Conservation (phyloP, 2,888 invertebrate genomes). For the Drosophila helvetica region DNA sequence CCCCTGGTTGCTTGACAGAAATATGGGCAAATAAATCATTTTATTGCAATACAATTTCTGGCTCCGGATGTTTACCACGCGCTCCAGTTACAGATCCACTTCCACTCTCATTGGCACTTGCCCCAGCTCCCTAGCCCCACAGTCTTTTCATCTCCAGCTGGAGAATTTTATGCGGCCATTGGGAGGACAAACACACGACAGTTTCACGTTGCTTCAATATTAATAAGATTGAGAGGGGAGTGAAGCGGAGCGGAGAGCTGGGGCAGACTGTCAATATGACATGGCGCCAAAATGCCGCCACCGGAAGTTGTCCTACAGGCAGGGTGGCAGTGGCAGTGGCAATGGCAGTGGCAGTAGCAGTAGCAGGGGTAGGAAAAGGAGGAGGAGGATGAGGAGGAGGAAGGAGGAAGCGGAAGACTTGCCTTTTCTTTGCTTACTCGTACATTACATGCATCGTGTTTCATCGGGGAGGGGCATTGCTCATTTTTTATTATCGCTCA, state of each 20-base stretch:
- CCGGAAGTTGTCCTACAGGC: slow-evolving; percentile 58
- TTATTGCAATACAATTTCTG: slow-evolving; percentile 72
- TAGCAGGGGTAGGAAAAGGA: too few species aligned
- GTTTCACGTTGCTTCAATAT: slow-evolving; percentile 69
- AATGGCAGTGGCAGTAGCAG: not conserved
- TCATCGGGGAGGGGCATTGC: slow-evolving; percentile 35
- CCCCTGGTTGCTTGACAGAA: slow-evolving; percentile 32
- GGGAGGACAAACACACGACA: slow-evolving; percentile 57
- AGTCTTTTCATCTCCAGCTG: slow-evolving; percentile 8
- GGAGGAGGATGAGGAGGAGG: too few species aligned
- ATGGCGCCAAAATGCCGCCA: slow-evolving; percentile 51
- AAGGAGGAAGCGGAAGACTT: slow-evolving; percentile 33
- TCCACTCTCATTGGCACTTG: slow-evolving; percentile 2
- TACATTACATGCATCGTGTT: slow-evolving; percentile 25
- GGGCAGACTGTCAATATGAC: slow-evolving; percentile 60
- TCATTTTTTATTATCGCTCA: slow-evolving; percentile 62
- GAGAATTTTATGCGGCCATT: slow-evolving; percentile 69
- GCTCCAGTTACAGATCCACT: slow-evolving; percentile 7
- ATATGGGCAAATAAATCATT: slow-evolving; percentile 74
- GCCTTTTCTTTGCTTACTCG: not conserved
- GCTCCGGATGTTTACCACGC: slow-evolving; percentile 54
- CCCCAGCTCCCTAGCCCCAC: too few species aligned
- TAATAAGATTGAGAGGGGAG: slow-evolving; percentile 61
- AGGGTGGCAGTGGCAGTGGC: not conserved
- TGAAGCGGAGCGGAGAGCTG: too few species aligned